A percentile compares a stretch with the other conserved stretches of the same genome.
Evolutionary conservation across 2,888 invertebrate genomes (phyloP).

Genomic region (Torymus texanus): DNA sequence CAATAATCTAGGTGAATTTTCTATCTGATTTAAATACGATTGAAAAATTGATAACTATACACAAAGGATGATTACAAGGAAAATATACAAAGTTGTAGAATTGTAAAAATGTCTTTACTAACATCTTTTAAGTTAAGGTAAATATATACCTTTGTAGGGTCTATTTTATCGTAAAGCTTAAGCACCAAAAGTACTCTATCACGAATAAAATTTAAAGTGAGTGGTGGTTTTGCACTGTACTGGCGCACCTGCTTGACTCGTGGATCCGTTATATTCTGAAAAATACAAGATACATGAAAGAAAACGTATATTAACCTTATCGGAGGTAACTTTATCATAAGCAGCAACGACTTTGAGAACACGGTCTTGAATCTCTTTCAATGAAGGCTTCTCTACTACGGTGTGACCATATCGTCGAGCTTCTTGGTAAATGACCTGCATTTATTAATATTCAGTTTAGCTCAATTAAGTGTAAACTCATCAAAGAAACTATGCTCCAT

Average conservation of each 20-base stretch:
- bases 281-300: slow-evolving; percentile 68
- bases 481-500: too few species aligned
- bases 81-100: slow-evolving; percentile 1
- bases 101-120: slow-evolving; percentile 40
- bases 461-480: not conserved
- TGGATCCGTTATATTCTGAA: slow-evolving; percentile 82
- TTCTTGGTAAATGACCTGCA: slow-evolving; percentile 48
- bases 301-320: slow-evolving; percentile 82
- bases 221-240: slow-evolving; percentile 86
- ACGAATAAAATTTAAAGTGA: slow-evolving; percentile 88
- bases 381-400: slow-evolving; percentile 77
- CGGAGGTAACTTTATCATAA: slow-evolving; percentile 91
- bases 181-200: slow-evolving; percentile 96
- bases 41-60: not conserved
- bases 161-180: slow-evolving; percentile 98
- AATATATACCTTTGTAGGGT: slow-evolving; percentile 89
- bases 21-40: not conserved
- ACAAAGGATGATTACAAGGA: not conserved
- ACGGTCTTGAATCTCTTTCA: slow-evolving; percentile 84
- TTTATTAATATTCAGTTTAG: slow-evolving; percentile 34
- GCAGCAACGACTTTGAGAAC: slow-evolving; percentile 91
- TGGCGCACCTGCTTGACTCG: slow-evolving; percentile 79
- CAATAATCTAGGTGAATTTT: not conserved
- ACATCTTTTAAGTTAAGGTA: slow-evolving; percentile 48
- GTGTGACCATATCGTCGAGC: slow-evolving; percentile 65